These are phyloP conservation scores for Popillia japonica DNA, from an alignment of 1,140 invertebrate genomes.

Conservation along the genomic window DNA sequence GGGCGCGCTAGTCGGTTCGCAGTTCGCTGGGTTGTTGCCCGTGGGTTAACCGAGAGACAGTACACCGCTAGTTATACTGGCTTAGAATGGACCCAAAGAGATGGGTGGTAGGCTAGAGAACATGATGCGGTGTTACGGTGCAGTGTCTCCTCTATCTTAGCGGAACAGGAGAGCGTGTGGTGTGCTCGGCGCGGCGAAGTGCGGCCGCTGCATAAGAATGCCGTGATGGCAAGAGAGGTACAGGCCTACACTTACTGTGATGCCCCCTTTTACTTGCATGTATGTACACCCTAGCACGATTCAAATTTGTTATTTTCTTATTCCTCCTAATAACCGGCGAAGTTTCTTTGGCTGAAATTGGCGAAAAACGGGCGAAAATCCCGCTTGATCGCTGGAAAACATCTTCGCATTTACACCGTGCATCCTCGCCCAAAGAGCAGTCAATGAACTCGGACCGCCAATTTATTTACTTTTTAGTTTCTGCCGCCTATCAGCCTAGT, in stretches of 20 bases:
- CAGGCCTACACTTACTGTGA: slow-evolving; percentile 47
- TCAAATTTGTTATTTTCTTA: neutral
- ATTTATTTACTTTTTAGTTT: slow-evolving; percentile 32
- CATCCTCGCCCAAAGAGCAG: slow-evolving; percentile 34
- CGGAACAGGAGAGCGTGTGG: slow-evolving; percentile 48
- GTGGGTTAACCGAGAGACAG: slow-evolving; percentile 52
- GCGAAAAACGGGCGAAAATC: slow-evolving; percentile 42
- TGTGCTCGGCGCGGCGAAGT: slow-evolving; percentile 48
- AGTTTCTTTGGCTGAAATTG: no score
- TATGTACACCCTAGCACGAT: slow-evolving; percentile 44
- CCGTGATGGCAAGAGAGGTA: slow-evolving; percentile 72
- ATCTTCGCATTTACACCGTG: neutral
- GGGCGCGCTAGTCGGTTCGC: slow-evolving; percentile 54
- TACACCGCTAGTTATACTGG: slow-evolving; percentile 53
- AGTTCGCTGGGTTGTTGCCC: slow-evolving; percentile 58
- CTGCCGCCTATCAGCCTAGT: neutral
- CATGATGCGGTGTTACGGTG: slow-evolving; percentile 53
- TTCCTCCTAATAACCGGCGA: no score
- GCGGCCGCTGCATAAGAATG: slow-evolving; percentile 61
- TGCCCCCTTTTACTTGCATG: slow-evolving; percentile 49
- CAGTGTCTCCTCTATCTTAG: slow-evolving; percentile 46
- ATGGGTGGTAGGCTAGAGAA: slow-evolving; percentile 53
- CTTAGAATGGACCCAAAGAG: slow-evolving; percentile 58
- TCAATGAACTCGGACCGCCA: slow-evolving; percentile 34
- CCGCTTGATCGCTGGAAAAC: neutral